A percentile compares a stretch with the other conserved stretches of the same genome.
Evolutionary conservation across 2,113 vertebrate species (phyloP).

Genomic region (Tiliqua scincoides): DNA sequence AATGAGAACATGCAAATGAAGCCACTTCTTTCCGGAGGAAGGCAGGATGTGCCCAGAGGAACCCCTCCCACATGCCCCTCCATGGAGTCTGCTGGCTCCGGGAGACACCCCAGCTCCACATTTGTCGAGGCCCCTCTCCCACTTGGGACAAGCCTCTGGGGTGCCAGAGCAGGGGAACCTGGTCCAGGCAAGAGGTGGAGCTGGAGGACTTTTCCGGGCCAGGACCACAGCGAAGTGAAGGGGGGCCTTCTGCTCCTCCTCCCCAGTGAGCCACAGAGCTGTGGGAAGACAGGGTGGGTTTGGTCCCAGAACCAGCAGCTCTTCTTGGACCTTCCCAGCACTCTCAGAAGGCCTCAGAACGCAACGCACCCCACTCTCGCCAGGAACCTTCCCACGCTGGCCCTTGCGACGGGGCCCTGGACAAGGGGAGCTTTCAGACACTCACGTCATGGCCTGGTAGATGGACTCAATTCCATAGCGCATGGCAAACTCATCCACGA

Average conservation of each 20-base stretch:
- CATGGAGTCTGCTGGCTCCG: accelerated
- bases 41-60: conserved; percentile 28
- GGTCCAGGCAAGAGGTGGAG: background rate
- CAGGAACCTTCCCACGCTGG: background rate
- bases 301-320: too few relatives aligned
- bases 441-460: conserved; percentile 99
- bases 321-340: background rate
- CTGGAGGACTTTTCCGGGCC: background rate
- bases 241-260: background rate
- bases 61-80: background rate
- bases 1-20: conserved; percentile 40
- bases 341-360: background rate
- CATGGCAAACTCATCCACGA: conserved; percentile 98
- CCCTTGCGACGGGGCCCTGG: background rate
- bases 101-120: background rate
- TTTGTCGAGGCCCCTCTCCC: background rate
- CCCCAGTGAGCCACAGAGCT: background rate
- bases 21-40: background rate
- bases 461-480: conserved; percentile 98
- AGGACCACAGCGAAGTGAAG: too few relatives aligned
- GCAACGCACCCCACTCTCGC: background rate
- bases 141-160: too few relatives aligned
- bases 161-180: background rate
- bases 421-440: background rate
- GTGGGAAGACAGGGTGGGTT: too few relatives aligned